Evolutionary conservation across 1,140 invertebrate genomes (phyloP).

Genomic region (Sinonovacula constricta): DNA sequence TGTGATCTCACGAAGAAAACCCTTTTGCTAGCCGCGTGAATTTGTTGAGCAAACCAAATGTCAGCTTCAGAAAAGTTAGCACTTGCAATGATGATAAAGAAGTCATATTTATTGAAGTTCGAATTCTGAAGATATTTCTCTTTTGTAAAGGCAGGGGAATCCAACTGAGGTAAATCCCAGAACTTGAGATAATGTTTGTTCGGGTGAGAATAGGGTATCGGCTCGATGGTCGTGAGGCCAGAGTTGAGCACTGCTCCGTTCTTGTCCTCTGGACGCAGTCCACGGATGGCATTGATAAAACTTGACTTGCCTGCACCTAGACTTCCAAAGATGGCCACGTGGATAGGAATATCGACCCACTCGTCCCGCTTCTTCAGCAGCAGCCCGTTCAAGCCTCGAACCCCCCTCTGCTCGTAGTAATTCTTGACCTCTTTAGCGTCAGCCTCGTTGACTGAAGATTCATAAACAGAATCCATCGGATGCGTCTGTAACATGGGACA

Average conservation of each 20-base stretch:
- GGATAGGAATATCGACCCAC: constrained; percentile 47
- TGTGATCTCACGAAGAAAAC: constrained; percentile 37
- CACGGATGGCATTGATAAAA: constrained; percentile 55
- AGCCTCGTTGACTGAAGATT: constrained; percentile 37
- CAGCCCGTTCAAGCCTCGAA: background rate
- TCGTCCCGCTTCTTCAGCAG: constrained; percentile 33
- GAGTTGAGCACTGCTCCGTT: constrained; percentile 37
- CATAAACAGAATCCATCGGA: background rate
- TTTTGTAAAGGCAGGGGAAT: constrained; percentile 33
- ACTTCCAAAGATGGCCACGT: constrained; percentile 44
- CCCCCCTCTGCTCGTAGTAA: constrained; percentile 33
- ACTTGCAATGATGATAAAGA: constrained; percentile 31
- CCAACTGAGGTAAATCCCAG: constrained; percentile 54
- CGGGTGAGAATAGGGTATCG: constrained; percentile 53
- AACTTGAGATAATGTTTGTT: constrained; percentile 49
- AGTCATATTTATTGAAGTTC: constrained; percentile 44
- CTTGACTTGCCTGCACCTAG: constrained; percentile 53
- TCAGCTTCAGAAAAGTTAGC: constrained; percentile 30
- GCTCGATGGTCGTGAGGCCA: constrained; percentile 46
- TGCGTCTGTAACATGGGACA: no score
- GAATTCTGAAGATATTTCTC: constrained; percentile 33
- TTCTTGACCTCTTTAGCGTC: constrained; percentile 34
- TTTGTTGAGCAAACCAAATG: constrained; percentile 42
- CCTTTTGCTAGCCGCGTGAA: constrained; percentile 29
- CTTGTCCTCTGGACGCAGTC: constrained; percentile 36